Evolutionary conservation across 2,797 vertebrate species (phyloP).

Genomic region (Girardinus metallicus): DNA sequence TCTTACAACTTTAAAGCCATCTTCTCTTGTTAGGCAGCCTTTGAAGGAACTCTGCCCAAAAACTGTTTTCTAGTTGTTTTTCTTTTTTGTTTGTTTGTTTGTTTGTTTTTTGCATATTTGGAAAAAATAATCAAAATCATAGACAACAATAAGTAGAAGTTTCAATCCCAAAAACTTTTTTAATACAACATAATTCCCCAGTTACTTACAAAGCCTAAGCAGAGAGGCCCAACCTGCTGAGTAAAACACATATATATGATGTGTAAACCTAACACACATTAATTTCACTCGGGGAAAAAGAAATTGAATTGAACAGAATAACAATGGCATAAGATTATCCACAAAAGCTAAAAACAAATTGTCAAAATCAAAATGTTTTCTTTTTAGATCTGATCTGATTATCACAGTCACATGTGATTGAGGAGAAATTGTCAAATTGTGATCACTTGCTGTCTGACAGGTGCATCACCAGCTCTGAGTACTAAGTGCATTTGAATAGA

Average conservation of each 20-base stretch:
- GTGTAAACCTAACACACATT: background rate
- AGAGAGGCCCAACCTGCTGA: background rate
- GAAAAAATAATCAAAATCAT: background rate
- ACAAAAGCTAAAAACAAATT: background rate
- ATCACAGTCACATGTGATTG: background rate
- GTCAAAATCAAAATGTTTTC: background rate
- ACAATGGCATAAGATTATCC: background rate
- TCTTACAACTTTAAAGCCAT: background rate
- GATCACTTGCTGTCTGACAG: background rate
- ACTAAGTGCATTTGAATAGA: background rate
- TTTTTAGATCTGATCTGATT: background rate
- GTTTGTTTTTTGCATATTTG: background rate
- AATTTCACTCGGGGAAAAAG: background rate
- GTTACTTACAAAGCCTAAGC: background rate
- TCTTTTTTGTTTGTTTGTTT: background rate
- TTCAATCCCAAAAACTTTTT: background rate
- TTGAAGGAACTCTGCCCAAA: background rate
- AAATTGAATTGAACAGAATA: background rate
- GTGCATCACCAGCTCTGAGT: background rate
- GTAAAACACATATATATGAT: background rate
- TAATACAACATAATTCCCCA: background rate
- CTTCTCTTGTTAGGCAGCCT: background rate
- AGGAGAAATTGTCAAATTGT: background rate
- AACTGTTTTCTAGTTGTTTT: background rate
- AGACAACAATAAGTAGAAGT: background rate